Conservation (phyloP, 2,113 vertebrate genomes). For the Rhea pennata region DNA sequence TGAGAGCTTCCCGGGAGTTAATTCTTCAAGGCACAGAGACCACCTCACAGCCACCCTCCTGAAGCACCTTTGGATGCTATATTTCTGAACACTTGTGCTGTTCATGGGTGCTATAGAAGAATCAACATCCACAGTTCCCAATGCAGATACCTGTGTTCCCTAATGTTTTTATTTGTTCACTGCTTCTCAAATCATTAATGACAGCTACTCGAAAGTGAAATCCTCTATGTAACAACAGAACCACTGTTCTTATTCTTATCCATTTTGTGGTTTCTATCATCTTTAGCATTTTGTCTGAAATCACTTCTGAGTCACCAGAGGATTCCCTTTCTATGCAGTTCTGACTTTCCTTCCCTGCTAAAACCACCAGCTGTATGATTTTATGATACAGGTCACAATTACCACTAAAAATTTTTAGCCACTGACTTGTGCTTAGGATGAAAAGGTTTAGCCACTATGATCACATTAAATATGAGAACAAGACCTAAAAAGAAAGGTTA, state of each 20-base stretch:
- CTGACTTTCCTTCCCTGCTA: background rate
- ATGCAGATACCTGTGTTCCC: background rate
- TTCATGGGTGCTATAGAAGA: background rate
- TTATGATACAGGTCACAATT: background rate
- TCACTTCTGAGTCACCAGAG: background rate
- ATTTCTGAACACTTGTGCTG: background rate
- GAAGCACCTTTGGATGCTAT: background rate
- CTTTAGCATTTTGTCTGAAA: background rate
- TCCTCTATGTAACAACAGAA: background rate
- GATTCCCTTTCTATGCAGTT: background rate
- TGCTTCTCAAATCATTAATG: background rate
- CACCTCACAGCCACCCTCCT: background rate
- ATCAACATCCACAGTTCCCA: background rate
- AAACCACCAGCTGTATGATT: background rate
- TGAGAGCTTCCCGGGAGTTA: background rate
- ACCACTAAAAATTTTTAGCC: background rate
- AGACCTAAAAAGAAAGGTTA: background rate
- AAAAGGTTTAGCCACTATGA: background rate
- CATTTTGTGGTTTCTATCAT: background rate
- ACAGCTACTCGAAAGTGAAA: background rate
- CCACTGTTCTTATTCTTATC: background rate
- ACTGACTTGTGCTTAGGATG: background rate
- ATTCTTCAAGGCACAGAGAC: background rate
- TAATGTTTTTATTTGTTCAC: background rate
- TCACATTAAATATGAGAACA: background rate